Evolutionary conservation across 2,888 invertebrate genomes (phyloP).

Genomic region (Galerucella nymphaeae): DNA sequence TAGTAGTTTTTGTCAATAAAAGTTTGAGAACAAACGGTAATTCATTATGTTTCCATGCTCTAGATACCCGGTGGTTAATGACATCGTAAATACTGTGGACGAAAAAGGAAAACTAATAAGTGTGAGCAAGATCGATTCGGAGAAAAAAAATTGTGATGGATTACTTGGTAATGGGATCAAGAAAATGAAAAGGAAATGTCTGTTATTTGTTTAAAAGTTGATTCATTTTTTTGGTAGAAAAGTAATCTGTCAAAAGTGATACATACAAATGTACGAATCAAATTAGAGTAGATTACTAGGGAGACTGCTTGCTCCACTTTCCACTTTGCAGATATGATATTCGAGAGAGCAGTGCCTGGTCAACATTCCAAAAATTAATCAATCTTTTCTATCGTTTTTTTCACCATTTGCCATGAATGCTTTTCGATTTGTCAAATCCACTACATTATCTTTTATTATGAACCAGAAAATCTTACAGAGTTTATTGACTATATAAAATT

Average conservation of each 20-base stretch:
- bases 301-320: too few relatives aligned
- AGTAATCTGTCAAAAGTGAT: too few relatives aligned
- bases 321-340: too few relatives aligned
- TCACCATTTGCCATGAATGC: neutral
- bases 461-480: neutral
- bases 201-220: too few relatives aligned
- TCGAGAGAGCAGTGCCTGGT: too few relatives aligned
- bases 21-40: slow-evolving; percentile 28
- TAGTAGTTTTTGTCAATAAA: slow-evolving; percentile 40
- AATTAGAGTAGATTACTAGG: too few relatives aligned
- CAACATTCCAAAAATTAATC: neutral
- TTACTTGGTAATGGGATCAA: neutral
- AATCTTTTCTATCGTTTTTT: neutral
- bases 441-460: slow-evolving; percentile 5
- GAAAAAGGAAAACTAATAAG: neutral
- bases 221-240: too few relatives aligned
- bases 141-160: neutral
- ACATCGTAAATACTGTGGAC: neutral
- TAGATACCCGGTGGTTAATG: neutral
- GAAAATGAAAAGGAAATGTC: too few relatives aligned
- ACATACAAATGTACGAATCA: too few relatives aligned
- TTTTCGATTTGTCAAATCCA: neutral
- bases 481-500: slow-evolving; percentile 8
- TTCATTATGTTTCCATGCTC: slow-evolving; percentile 20
- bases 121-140: neutral